Base-by-base conservation (phyloP, 2,797 vertebrate genomes). In the Acanthurus lineatus region DNA sequence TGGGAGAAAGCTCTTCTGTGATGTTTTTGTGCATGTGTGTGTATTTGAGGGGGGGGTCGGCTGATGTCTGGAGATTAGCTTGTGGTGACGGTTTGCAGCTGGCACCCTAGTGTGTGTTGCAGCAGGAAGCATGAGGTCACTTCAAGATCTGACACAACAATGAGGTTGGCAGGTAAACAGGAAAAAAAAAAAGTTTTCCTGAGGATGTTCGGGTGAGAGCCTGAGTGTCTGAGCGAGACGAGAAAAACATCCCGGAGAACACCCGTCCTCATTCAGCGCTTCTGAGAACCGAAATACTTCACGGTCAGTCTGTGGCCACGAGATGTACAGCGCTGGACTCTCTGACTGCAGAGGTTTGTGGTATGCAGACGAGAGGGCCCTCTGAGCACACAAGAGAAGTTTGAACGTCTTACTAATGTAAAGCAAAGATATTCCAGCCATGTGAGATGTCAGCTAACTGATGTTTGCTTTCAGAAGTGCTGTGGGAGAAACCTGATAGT, bases 221-320 rank as follows among this genome's bases (percentile, higher is more conserved):
- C 75, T n/a, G 42, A 45, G 52, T 76, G 53, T 86, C 76, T 80
- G 59, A 75, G 40, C 1, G 17, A 66, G 44, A 61, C 25, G 67
- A 56, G 69, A 79, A 86, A 87, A 88, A 77, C 62, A 81, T 47
- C 44, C 8, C 2, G 0, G 56, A 73, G 79, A 86, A 91, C 83
- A 90, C 86, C 65, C 49, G 4, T 75, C 67, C 52, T 86, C 77
- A 80, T 92, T 92, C 86, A 90, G 59, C 1, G 7, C n/a, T 93
- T 93, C 90, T 88, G 40, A 87, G 91, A 93, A 91, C 69, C 25
- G 0, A 71, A 79, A 76, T 63, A 87, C 58, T 81, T 87, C 82
- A 86, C 79, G 32, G 53, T 3, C 25, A 1, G 12, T 65, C 70
- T 69, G 61, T 44, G 73, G 20, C 70, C 22, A 51, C 48, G 57